Conservation (phyloP, 2,113 vertebrate species). For the Zapornia atra region DNA sequence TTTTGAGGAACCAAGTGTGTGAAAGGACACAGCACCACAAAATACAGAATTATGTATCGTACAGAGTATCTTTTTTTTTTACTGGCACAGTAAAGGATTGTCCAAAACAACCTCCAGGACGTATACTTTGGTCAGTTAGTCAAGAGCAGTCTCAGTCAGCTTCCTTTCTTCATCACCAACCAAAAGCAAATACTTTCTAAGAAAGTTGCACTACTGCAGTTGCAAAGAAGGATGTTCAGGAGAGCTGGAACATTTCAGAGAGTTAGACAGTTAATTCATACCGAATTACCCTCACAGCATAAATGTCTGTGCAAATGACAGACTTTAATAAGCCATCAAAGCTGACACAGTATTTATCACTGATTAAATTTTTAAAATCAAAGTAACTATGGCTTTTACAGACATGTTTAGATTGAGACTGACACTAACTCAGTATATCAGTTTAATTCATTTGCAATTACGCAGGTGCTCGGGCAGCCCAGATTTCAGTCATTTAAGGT, state of each 20-base stretch:
- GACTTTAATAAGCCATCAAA: slow-evolving; percentile 60
- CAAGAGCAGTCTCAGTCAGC: not conserved
- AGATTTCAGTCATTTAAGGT: not conserved
- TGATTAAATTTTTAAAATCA: slow-evolving; percentile 61
- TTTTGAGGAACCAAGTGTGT: not conserved
- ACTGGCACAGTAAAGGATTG: not conserved
- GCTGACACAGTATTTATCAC: slow-evolving; percentile 59
- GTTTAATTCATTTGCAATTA: slow-evolving; percentile 46
- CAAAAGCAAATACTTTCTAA: not conserved
- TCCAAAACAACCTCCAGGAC: not conserved
- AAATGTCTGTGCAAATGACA: slow-evolving; percentile 43
- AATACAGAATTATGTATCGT: not conserved
- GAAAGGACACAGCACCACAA: not conserved
- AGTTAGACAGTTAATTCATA: not conserved
- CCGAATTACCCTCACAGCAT: slow-evolving; percentile 6
- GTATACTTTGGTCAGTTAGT: not conserved
- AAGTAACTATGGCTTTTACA: slow-evolving; percentile 51
- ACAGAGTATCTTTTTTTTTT: not conserved
- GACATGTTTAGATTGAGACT: slow-evolving; percentile 52
- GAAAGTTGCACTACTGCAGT: not conserved
- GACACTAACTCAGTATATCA: slow-evolving; percentile 38
- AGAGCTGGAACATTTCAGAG: not conserved
- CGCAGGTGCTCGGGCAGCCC: not conserved
- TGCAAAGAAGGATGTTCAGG: not conserved
- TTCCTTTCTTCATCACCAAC: not conserved